Base-by-base conservation (phyloP, 2,797 vertebrate species). In the Poeciliopsis presidionis region DNA sequence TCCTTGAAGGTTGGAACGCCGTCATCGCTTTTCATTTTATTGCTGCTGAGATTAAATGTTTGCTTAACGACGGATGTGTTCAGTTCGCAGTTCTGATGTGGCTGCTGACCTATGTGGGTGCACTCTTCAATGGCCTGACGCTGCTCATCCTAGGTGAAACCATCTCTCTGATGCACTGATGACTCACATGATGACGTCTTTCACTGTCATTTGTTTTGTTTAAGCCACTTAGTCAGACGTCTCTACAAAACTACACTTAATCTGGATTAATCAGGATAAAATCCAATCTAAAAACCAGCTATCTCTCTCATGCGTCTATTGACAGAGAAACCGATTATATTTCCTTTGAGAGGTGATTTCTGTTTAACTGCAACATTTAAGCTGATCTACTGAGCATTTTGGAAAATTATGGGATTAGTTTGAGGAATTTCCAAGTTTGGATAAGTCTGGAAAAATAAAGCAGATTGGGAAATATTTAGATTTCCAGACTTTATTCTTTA, bases 31-130 rank as follows among this genome's bases (percentile, higher is more conserved):
- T 22, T 11, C 3, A 47, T 77, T 84, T 81, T 45, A 43, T 6
- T n/a, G 47, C 67, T 5, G 0, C 14, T 81, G 63, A 33, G 45
- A 39, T 81, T 57, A 28, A 39, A 45, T 55, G 33, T 77, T 28
- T 46, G 57, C 67, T 28, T 75, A 16, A 72, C 75, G 53, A 39
- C 3, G 33, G 3, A 14, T 71, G 20, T 82, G 20, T 90, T 89
- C 83, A 99, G 98, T 99, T 99, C 94, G 98, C 98, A 91, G 98
- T 99, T 87, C 95, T 99, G 94, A 99, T 99, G 98, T 99, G 98
- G 98, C 95, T 99, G 90, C 95, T 99, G 96, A 99, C 98, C 79
- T 99, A 99, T 0, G 98, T 99, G 83, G 98, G 98, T n/a, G 98
- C 98, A 43, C 96, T 99, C 91, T 99, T 99, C 96, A 99, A 99